Percentiles rank a stretch among this genome's conserved stretches.
Evolutionary conservation across 2,113 vertebrate genomes (phyloP).

Genomic region (Hassar affinis): DNA sequence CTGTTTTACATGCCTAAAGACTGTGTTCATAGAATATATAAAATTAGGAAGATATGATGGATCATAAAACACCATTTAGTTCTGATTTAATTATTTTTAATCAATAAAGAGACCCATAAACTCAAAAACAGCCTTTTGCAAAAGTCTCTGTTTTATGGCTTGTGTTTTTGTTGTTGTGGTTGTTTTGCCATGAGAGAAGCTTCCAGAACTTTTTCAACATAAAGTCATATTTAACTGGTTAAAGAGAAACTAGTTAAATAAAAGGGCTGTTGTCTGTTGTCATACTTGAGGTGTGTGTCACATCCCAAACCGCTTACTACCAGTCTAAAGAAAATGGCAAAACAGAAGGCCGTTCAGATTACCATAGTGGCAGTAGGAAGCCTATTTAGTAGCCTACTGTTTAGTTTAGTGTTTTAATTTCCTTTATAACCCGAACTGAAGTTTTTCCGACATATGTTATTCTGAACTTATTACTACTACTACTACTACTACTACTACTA

Average conservation of each 20-base stretch:
- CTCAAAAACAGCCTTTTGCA: not conserved
- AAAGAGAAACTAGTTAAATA: not conserved
- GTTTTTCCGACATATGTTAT: no score
- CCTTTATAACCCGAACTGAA: no score
- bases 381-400: not conserved
- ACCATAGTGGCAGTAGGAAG: not conserved
- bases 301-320: not conserved
- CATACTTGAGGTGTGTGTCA: not conserved
- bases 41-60: no score
- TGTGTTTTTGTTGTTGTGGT: not conserved
- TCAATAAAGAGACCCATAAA: not conserved
- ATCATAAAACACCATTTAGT: not conserved
- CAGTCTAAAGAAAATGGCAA: not conserved
- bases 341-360: not conserved
- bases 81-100: not conserved
- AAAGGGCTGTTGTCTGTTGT: not conserved
- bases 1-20: not conserved
- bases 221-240: not conserved
- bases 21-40: not conserved
- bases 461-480: no score
- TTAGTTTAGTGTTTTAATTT: no score
- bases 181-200: no score
- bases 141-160: not conserved
- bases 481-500: no score
- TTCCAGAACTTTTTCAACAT: no score